Evolutionary conservation across 2,888 invertebrate species (phyloP), one percentile per base, ranked within the genome.

Genomic region (Protophormia terraenovae): DNA sequence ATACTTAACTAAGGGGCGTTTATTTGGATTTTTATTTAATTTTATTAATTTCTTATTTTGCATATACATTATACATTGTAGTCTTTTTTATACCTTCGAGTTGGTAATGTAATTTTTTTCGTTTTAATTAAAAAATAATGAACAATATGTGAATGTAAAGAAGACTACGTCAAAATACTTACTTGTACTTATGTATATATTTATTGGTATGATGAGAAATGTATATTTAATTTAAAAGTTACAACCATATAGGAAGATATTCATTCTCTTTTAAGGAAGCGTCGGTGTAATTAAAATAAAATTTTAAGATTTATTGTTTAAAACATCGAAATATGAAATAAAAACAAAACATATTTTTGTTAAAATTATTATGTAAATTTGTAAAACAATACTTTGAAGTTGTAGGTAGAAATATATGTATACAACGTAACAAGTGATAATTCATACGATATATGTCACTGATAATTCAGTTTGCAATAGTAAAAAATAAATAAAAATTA

Each of bases 131-230:
- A 32, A 32, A 47, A 71, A 62, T 41, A n/a, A n/a, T n/a, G n/a
- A n/a, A n/a, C n/a, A n/a, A n/a, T n/a, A n/a, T n/a, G n/a, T 3
- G 4, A 62, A 62, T 6, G 3, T 41, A 27, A 67, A 35, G 47
- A 66, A 71, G 45, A 77, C 66, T 77, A 72, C 81, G 73, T 81
- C 77, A 60, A 41, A 76, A 84, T 35, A 41, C 29, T 64, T 50
- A 29, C 10, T 41, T 4, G 41, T 73, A 35, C 7, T 19, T n/a
- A n/a, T n/a, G n/a, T n/a, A n/a, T n/a, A n/a, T n/a, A n/a, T n/a
- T n/a, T n/a, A n/a, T n/a, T n/a, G n/a, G n/a, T n/a, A n/a, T n/a
- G n/a, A 29, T 27, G 22, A 10, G 27, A 38, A 71, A 12, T 38
- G 8, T 77, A 62, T 5, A 8, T 0, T 73, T 38, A n/a, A n/a